Base-by-base conservation (phyloP, 2,797 vertebrate genomes). In the Urosaurus nigricauda region DNA sequence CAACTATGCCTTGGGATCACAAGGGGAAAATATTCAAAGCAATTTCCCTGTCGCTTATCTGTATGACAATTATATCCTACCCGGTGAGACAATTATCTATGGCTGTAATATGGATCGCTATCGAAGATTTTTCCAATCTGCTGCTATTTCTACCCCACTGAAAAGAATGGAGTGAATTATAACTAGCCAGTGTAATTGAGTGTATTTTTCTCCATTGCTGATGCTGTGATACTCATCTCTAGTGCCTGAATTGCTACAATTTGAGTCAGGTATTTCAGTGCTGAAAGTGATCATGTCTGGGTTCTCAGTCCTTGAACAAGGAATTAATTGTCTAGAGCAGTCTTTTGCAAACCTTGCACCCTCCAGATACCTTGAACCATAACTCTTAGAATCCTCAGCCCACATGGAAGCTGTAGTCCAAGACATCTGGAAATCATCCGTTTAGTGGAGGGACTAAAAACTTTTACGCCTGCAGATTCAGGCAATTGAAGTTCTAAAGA, bases 81-180 rank as follows among this genome's bases (percentile, higher is more conserved):
- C 90, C 77, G 73, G 74, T 93, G 91, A 96, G 91, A 92, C 94
- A 95, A 93, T 90, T 68, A 90, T 79, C 93, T 95, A 94, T 94
- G 95, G 94, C 94, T 94, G 87, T 92, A 90, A 91, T 77, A 88
- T 84, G 91, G 93, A 90, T 83, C 86, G 90, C 94, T 94, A 93
- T 95, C 94, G 95, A 93, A 89, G 93, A 94, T 95, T 93, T 96
- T 94, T 88, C 93, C 93, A 92, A 88, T 93, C 91, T 93, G 85
- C 94, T 93, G 93, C 93, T 94, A 92, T 58, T 73, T 70, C 40
- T 83, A 21, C 19, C 13, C 35, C 21, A 6, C 58, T 6, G 35
- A 1, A 90, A 95, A 94, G 93, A 93, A 87, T 94, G 94, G 96
- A 95, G 96, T 95, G 96, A 95, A 95, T 94, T 96, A 96, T 95